phyloP scores from a whole-genome alignment of 2,113 vertebrate species.

The Leptocoma aspasia region DNA sequence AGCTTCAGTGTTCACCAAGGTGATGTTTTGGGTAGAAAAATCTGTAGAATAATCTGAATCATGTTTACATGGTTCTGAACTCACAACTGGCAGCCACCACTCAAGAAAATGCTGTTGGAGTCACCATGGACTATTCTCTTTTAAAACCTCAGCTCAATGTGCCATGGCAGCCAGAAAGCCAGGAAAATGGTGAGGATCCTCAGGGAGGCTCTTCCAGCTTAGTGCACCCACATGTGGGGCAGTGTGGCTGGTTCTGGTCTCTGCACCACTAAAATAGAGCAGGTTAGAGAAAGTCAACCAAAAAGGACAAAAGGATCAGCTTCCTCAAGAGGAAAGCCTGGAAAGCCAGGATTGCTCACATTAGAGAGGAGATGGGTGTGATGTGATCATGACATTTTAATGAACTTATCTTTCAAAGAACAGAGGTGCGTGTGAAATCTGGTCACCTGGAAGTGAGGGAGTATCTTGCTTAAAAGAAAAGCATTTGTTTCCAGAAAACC shows the following conservation, averaged over 20 bases:
- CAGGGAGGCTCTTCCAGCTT: neutral
- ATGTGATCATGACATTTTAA: neutral
- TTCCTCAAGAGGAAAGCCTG: neutral
- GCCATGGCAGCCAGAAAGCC: neutral
- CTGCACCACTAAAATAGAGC: neutral
- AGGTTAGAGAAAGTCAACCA: neutral
- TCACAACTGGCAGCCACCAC: neutral
- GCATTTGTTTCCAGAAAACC: neutral
- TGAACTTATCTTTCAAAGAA: neutral
- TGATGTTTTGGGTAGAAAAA: neutral
- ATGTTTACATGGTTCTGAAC: neutral
- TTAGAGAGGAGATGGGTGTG: neutral
- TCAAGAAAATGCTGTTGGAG: neutral
- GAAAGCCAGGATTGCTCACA: neutral
- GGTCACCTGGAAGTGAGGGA: neutral
- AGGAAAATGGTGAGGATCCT: neutral
- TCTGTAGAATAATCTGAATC: neutral
- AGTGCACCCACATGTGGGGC: neutral
- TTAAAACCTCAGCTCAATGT: neutral
- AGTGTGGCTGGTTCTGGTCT: neutral
- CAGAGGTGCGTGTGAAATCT: neutral
- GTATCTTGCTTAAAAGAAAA: neutral
- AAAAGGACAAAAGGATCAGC: neutral
- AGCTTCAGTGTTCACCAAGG: neutral
- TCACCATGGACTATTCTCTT: neutral